Percentiles rank a stretch among this genome's conserved stretches.
Conservation (phyloP, 2,888 invertebrate genomes). For the Scelioninae gen. 1 region DNA sequence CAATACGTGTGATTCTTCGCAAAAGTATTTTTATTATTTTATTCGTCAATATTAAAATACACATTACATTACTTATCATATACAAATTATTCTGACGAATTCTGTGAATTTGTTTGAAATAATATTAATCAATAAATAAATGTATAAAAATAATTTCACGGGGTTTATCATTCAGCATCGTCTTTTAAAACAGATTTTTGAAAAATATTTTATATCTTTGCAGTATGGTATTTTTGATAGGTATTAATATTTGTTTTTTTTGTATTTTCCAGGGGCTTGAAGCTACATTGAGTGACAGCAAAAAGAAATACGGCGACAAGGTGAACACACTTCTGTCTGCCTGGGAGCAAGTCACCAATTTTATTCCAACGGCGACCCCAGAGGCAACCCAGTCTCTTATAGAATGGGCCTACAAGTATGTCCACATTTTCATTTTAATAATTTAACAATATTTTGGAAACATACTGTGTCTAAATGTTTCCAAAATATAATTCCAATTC, state of each 20-base stretch:
- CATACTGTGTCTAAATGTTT: no score
- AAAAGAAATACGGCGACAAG: conserved; percentile 85
- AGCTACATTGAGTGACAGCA: conserved; percentile 84
- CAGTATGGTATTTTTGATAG: background rate
- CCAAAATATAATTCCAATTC: no score
- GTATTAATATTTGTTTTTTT: conserved; percentile 28
- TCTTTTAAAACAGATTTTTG: background rate
- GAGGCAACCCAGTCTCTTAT: conserved; percentile 83
- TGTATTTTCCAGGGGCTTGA: conserved; percentile 83
- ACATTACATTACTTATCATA: no score
- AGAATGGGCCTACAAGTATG: conserved; percentile 84
- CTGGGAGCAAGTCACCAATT: conserved; percentile 85
- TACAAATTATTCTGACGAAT: no score
- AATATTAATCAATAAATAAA: no score
- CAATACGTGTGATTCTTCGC: no score
- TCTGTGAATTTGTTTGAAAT: no score
- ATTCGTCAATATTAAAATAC: no score
- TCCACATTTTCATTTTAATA: conserved; percentile 38
- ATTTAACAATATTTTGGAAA: background rate
- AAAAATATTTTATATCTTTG: background rate
- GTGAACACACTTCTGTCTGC: conserved; percentile 84
- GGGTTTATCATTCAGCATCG: no score
- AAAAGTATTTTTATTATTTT: no score
- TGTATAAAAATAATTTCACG: no score
- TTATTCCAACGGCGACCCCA: conserved; percentile 82